A percentile compares a stretch with the other conserved stretches of the same genome.
Evolutionary conservation across 2,797 vertebrate genomes (phyloP).

Genomic region (Melopsittacus undulatus): DNA sequence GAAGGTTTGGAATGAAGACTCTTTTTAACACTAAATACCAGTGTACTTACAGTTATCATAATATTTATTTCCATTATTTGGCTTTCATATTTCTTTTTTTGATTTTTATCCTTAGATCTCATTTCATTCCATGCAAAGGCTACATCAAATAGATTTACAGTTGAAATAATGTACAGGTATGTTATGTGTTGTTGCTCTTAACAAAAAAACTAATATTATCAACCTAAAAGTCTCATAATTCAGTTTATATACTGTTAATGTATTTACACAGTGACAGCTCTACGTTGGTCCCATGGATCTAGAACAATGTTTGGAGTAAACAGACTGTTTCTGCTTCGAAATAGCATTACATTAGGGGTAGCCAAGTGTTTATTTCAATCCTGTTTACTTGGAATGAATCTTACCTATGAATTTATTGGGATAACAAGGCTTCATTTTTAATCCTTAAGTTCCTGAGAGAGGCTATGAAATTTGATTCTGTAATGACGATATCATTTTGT

Average conservation of each 20-base stretch:
- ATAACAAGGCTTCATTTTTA: not conserved
- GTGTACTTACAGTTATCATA: not conserved
- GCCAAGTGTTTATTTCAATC: not conserved
- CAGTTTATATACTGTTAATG: not conserved
- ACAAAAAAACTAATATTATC: not conserved
- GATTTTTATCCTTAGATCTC: not conserved
- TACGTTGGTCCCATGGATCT: not conserved
- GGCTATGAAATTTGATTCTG: not conserved
- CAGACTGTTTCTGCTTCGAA: not conserved
- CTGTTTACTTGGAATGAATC: not conserved
- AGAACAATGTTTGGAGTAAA: not conserved
- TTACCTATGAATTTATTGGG: not conserved
- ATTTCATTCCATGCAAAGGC: not conserved
- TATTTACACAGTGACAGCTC: not conserved
- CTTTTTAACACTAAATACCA: not conserved
- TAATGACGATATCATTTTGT: not conserved
- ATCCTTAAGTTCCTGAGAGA: not conserved
- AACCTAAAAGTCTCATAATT: not conserved
- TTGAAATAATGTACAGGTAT: not conserved
- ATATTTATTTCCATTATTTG: not conserved
- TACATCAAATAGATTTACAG: not conserved
- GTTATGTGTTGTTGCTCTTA: not conserved
- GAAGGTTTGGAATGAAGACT: not conserved
- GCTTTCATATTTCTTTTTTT: not conserved
- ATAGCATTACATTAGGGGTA: not conserved